phyloP scores from a whole-genome alignment of 2,113 vertebrate species.

The Halichoeres trimaculatus region DNA sequence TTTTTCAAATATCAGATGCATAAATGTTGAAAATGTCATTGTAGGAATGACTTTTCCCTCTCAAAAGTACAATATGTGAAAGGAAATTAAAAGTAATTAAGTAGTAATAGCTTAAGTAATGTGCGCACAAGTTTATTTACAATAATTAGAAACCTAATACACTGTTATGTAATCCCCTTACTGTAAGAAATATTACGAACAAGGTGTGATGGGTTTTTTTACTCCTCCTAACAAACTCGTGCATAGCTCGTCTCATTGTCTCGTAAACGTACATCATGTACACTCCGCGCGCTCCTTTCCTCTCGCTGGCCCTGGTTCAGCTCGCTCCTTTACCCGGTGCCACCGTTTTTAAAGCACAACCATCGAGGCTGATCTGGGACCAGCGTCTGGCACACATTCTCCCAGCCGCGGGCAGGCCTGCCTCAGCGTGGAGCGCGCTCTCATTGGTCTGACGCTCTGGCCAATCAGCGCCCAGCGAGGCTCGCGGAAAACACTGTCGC shows the following conservation, averaged over 20 bases:
- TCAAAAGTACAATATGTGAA: no score
- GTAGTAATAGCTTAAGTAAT: background rate
- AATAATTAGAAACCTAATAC: background rate
- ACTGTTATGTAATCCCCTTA: background rate
- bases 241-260: slow-evolving; percentile 2
- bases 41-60: background rate
- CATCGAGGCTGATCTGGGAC: slow-evolving; percentile 21
- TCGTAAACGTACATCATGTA: slow-evolving; percentile 12
- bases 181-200: background rate
- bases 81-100: background rate
- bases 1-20: no score
- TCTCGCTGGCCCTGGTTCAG: slow-evolving; percentile 35
- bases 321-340: accelerated
- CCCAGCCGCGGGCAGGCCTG: background rate
- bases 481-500: slow-evolving; percentile 55
- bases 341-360: background rate
- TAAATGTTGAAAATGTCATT: background rate
- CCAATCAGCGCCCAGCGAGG: slow-evolving; percentile 67
- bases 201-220: background rate
- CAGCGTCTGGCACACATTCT: background rate
- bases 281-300: background rate
- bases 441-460: slow-evolving; percentile 59
- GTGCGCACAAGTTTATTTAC: background rate
- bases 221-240: no score
- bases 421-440: background rate